Percentiles rank a stretch among this genome's conserved stretches.
phyloP scores from a whole-genome alignment of 1,140 invertebrate genomes.

The Pseudomyrmex concolor region DNA sequence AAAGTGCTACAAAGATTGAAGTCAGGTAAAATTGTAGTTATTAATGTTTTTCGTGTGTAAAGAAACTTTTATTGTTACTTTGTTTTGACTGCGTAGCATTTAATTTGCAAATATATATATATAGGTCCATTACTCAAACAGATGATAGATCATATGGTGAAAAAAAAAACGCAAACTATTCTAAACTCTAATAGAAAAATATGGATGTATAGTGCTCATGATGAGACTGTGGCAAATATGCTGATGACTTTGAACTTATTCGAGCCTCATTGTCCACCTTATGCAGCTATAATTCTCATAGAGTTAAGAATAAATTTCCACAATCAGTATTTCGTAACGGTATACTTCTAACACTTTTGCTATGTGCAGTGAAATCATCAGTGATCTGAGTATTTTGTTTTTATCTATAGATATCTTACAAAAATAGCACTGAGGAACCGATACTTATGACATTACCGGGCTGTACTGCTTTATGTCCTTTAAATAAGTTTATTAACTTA shows the following conservation, averaged over 20 bases:
- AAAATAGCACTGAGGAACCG: constrained; percentile 86
- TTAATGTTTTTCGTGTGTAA: not conserved
- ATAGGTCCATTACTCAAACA: constrained; percentile 88
- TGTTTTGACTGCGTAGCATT: too few relatives aligned
- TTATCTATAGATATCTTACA: constrained; percentile 86
- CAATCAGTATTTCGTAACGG: constrained; percentile 83
- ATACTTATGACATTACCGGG: constrained; percentile 86
- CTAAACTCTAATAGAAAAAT: constrained; percentile 87
- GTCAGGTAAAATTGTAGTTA: constrained; percentile 76
- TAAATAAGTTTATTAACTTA: constrained; percentile 85
- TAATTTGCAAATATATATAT: not conserved
- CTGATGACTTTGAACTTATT: constrained; percentile 91
- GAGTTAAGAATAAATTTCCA: constrained; percentile 87
- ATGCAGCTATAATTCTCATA: constrained; percentile 89
- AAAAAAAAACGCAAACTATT: constrained; percentile 81
- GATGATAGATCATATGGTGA: constrained; percentile 87
- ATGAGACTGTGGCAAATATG: constrained; percentile 92
- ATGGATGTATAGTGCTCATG: constrained; percentile 92
- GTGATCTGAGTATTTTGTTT: constrained; percentile 46
- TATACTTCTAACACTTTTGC: constrained; percentile 60
- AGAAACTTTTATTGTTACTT: too few relatives aligned
- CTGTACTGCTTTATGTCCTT: constrained; percentile 87
- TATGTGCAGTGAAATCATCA: too few relatives aligned
- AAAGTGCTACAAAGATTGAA: constrained; percentile 85
- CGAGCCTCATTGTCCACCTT: constrained; percentile 90